A percentile compares a stretch with the other conserved stretches of the same genome.
Conservation (phyloP, 2,888 invertebrate species). For the Xylophagus ater region DNA sequence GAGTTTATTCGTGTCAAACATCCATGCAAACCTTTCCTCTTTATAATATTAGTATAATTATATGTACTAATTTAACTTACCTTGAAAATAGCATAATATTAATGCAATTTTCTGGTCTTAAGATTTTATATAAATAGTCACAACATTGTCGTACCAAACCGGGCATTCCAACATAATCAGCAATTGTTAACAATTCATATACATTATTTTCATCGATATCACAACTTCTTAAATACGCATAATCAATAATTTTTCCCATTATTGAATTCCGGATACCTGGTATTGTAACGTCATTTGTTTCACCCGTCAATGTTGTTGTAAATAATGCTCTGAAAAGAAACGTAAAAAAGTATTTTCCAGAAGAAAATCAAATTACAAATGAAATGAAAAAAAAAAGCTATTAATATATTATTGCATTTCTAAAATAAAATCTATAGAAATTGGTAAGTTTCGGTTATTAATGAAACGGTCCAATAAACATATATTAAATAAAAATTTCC, state of each 20-base stretch:
- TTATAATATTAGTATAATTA: too few species aligned
- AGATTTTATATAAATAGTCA: conserved; percentile 55
- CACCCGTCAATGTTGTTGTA: conserved; percentile 64
- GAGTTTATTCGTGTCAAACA: too few species aligned
- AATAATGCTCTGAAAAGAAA: conserved; percentile 56
- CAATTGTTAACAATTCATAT: conserved; percentile 66
- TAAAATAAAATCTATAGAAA: too few species aligned
- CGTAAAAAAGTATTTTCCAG: neutral
- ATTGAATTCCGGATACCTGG: conserved; percentile 67
- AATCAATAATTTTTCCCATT: conserved; percentile 68
- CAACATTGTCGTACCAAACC: conserved; percentile 74
- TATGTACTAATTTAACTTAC: conserved; percentile 29
- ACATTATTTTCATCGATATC: conserved; percentile 69
- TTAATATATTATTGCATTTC: too few species aligned
- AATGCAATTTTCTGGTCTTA: conserved; percentile 70
- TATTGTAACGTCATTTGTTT: conserved; percentile 58
- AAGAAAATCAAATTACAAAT: too few species aligned
- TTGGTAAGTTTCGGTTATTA: too few species aligned
- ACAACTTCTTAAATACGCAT: conserved; percentile 71
- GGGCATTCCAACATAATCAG: conserved; percentile 78
- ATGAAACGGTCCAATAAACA: too few species aligned
- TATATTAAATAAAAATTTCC: too few species aligned
- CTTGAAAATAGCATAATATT: conserved; percentile 75
- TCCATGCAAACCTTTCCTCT: too few species aligned
- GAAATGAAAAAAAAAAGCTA: too few species aligned